A percentile compares a stretch with the other conserved stretches of the same genome.
Evolutionary conservation across 2,888 invertebrate genomes (phyloP).

Genomic region (Napeogenes sylphis): DNA sequence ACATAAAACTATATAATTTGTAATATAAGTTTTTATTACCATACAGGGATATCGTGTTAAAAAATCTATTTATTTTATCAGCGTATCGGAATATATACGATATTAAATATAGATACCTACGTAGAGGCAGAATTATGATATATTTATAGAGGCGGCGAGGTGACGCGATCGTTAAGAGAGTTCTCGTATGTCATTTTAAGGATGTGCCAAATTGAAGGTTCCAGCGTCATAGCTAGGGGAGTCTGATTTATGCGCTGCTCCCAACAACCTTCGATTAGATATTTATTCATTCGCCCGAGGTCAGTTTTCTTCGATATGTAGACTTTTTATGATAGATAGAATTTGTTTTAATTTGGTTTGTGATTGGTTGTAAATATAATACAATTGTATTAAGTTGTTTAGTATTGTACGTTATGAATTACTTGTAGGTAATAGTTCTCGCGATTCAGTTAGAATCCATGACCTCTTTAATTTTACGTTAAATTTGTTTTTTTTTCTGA

Average conservation of each 20-base stretch:
- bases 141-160: conserved; percentile 28
- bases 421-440: too few species aligned
- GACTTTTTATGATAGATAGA: background rate
- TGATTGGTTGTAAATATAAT: background rate
- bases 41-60: too few species aligned
- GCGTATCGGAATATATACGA: too few species aligned
- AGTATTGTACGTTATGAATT: too few species aligned
- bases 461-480: too few species aligned
- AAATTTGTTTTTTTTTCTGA: too few species aligned
- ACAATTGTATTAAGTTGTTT: too few species aligned
- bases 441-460: too few species aligned
- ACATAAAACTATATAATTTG: too few species aligned
- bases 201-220: conserved; percentile 78
- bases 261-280: conserved; percentile 59
- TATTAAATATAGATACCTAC: too few species aligned
- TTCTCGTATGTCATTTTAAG: conserved; percentile 78
- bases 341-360: background rate
- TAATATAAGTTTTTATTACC: too few species aligned
- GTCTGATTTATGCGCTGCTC: conserved; percentile 71
- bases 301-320: conserved; percentile 56
- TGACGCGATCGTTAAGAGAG: conserved; percentile 63
- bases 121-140: conserved; percentile 17
- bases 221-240: conserved; percentile 70
- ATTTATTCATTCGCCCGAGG: conserved; percentile 73
- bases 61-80: too few species aligned